A percentile compares a stretch with the other conserved stretches of the same genome.
Evolutionary conservation across 2,888 invertebrate species (phyloP).

Genomic region (Nyleta sp.): DNA sequence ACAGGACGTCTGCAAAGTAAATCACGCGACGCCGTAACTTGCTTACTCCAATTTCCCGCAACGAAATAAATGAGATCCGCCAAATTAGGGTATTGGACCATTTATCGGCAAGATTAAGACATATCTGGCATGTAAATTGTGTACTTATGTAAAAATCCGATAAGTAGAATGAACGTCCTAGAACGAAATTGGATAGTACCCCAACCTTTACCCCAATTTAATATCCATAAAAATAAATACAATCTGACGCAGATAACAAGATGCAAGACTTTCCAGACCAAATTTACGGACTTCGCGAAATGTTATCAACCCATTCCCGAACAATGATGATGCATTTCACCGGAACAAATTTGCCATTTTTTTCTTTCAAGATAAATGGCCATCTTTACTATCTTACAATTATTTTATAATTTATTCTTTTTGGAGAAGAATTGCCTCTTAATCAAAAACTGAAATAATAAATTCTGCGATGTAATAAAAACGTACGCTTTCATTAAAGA

Average conservation of each 20-base stretch:
- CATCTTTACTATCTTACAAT: no score
- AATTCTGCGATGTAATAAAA: no score
- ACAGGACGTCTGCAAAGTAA: slow-evolving; percentile 5
- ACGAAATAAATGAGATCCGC: slow-evolving; percentile 24
- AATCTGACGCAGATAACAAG: slow-evolving; percentile 18
- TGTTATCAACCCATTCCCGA: neutral
- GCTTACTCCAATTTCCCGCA: slow-evolving; percentile 23
- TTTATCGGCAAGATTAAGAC: slow-evolving; percentile 28
- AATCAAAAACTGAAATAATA: no score
- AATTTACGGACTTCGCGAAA: slow-evolving; percentile 17
- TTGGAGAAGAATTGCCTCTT: no score
- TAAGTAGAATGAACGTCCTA: slow-evolving; percentile 9
- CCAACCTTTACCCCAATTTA: slow-evolving; percentile 11
- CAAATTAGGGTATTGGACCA: slow-evolving; percentile 39
- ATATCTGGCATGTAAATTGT: slow-evolving; percentile 32
- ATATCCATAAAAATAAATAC: slow-evolving; percentile 37
- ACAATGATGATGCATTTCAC: no score
- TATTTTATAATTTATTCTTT: no score
- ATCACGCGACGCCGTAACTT: slow-evolving; percentile 23
- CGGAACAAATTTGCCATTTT: no score
- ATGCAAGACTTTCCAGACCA: slow-evolving; percentile 6
- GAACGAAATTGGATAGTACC: slow-evolving; percentile 22
- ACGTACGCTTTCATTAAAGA: no score
- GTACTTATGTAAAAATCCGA: slow-evolving; percentile 27
- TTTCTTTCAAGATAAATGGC: no score